A percentile compares a stretch with the other conserved stretches of the same genome.
Conservation (phyloP, 2,888 invertebrate species). For the Geophilus truncorum region DNA sequence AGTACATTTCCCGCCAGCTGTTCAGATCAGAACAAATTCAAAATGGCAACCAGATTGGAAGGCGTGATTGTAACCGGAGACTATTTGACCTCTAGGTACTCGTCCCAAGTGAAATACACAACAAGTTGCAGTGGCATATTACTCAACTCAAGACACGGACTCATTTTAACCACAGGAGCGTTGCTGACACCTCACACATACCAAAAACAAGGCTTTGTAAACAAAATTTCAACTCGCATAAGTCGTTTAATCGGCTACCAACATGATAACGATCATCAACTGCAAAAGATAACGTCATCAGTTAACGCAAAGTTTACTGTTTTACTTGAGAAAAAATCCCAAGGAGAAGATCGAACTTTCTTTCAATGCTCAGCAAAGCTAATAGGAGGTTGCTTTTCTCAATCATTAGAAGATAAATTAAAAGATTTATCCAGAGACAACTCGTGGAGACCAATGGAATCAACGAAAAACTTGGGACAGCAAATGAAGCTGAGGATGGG, state of each 20-base stretch:
- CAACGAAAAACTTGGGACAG: background rate
- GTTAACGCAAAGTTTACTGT: background rate
- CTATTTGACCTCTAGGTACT: background rate
- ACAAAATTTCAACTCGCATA: background rate
- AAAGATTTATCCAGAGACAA: background rate
- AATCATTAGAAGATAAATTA: background rate
- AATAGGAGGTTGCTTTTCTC: background rate
- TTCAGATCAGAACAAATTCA: too few species aligned
- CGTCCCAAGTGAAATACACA: background rate
- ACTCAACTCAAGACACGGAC: background rate
- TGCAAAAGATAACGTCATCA: background rate
- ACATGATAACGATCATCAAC: background rate
- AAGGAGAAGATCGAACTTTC: too few species aligned
- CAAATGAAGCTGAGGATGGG: background rate
- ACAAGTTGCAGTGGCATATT: background rate
- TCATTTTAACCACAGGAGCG: background rate
- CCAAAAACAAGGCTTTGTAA: background rate
- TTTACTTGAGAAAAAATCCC: background rate
- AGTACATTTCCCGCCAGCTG: too few species aligned
- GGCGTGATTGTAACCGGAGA: background rate
- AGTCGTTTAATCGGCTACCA: background rate
- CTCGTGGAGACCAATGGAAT: background rate
- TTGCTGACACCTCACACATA: background rate
- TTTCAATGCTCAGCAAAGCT: background rate
- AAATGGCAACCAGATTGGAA: background rate